phyloP scores from a whole-genome alignment of 2,888 invertebrate species.

The Orthonychiurus folsomi region DNA sequence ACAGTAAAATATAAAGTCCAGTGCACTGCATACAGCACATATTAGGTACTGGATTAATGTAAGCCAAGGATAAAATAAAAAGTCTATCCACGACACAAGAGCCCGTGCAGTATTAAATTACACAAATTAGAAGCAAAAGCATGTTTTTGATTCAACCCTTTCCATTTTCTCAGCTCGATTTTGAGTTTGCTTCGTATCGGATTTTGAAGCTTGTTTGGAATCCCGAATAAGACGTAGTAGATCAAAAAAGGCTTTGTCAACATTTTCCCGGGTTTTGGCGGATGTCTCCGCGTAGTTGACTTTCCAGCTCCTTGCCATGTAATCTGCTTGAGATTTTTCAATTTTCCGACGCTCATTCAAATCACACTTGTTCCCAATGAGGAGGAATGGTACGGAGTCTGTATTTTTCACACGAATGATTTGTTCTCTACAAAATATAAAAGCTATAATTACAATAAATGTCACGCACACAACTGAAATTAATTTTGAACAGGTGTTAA shows the following conservation, averaged over 20 bases:
- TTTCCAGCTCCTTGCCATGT: conserved; percentile 84
- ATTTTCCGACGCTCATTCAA: conserved; percentile 89
- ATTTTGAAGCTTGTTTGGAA: not conserved
- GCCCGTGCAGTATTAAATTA: too few relatives aligned
- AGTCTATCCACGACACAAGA: too few relatives aligned
- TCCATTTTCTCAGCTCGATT: not conserved
- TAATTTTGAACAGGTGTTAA: not conserved
- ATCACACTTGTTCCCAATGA: conserved; percentile 98
- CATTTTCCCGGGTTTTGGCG: conserved; percentile 95
- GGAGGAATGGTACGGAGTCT: conserved; percentile 94
- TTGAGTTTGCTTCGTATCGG: not conserved
- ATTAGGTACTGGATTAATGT: too few relatives aligned
- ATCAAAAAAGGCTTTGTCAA: conserved; percentile 67
- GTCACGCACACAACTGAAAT: not conserved
- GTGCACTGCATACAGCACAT: too few relatives aligned
- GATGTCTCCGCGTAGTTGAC: conserved; percentile 98
- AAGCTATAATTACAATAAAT: conserved; percentile 4
- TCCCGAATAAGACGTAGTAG: conserved; percentile 5
- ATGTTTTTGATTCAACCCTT: not conserved
- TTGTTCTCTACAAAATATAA: conserved; percentile 65
- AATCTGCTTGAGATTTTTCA: conserved; percentile 53
- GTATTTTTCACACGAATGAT: conserved; percentile 97
- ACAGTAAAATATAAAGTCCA: too few relatives aligned
- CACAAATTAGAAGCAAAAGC: not conserved
- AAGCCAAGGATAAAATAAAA: too few relatives aligned